Conservation (phyloP, 2,888 invertebrate genomes). For the Drosophila putrida region DNA sequence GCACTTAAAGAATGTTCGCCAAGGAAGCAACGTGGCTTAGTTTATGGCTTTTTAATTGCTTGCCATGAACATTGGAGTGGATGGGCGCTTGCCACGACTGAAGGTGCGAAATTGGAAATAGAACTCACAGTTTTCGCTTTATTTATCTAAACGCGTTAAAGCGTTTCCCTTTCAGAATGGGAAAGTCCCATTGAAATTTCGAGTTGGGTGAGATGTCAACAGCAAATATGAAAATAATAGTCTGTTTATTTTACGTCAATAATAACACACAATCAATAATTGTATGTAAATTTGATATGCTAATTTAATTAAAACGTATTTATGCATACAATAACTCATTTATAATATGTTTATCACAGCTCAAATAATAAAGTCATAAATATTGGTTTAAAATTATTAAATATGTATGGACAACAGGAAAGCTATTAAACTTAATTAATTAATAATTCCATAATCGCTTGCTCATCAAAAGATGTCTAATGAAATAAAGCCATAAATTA, state of each 20-base stretch:
- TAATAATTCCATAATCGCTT: no score
- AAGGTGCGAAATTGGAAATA: conserved; percentile 29
- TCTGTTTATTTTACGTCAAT: neutral
- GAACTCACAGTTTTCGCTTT: conserved; percentile 2
- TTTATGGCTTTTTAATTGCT: conserved; percentile 71
- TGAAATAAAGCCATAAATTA: neutral
- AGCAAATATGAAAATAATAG: neutral
- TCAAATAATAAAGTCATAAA: neutral
- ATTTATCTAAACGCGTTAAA: conserved; percentile 35
- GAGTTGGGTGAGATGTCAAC: neutral
- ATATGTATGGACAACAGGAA: neutral
- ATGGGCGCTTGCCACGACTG: neutral
- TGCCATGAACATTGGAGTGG: conserved; percentile 6
- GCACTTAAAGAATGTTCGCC: conserved; percentile 55
- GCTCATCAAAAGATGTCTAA: neutral
- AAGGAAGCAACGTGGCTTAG: conserved; percentile 44
- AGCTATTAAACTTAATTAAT: neutral
- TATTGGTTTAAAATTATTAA: neutral
- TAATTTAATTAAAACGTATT: neutral
- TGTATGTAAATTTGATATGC: neutral
- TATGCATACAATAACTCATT: neutral
- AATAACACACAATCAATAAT: neutral
- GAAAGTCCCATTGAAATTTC: neutral
- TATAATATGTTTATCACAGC: neutral
- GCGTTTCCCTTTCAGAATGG: conserved; percentile 20